A percentile compares a stretch with the other conserved stretches of the same genome.
Evolutionary conservation across 2,113 vertebrate species (phyloP).

Genomic region (Podocnemis expansa): DNA sequence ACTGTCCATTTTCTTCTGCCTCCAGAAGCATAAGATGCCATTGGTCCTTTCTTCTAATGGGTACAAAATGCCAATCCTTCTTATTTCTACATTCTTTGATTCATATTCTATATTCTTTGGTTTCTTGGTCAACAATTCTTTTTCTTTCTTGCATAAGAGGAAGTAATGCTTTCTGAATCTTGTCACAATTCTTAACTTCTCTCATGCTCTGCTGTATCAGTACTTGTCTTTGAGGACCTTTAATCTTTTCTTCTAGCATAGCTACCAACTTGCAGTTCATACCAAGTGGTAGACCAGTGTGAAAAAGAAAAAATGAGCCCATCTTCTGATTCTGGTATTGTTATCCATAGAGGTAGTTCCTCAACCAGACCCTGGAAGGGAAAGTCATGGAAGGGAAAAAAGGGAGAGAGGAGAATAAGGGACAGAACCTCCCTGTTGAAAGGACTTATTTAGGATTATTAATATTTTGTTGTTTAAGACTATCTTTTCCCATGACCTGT

Average conservation of each 20-base stretch:
- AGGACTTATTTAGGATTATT: neutral
- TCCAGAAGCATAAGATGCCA: neutral
- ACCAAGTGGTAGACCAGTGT: neutral
- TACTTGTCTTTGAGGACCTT: too few species aligned
- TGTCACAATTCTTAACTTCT: too few species aligned
- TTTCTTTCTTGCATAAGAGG: too few species aligned
- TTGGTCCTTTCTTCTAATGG: neutral
- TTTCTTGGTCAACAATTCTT: too few species aligned
- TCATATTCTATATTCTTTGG: neutral
- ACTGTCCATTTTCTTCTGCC: neutral
- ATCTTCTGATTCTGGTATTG: neutral
- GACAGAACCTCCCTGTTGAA: neutral
- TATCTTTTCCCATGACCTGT: neutral
- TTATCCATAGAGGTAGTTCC: neutral
- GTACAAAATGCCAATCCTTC: neutral
- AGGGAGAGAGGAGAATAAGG: neutral
- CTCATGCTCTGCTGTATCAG: too few species aligned
- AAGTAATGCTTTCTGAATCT: too few species aligned
- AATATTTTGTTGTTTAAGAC: neutral
- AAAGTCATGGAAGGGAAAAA: neutral
- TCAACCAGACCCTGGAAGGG: neutral
- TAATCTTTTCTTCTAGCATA: too few species aligned
- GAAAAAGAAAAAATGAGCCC: neutral
- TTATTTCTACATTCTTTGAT: too few species aligned
- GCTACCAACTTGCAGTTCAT: too few species aligned